Base-by-base conservation (phyloP, 2,888 invertebrate species). In the Caenorhabditis sp. region DNA sequence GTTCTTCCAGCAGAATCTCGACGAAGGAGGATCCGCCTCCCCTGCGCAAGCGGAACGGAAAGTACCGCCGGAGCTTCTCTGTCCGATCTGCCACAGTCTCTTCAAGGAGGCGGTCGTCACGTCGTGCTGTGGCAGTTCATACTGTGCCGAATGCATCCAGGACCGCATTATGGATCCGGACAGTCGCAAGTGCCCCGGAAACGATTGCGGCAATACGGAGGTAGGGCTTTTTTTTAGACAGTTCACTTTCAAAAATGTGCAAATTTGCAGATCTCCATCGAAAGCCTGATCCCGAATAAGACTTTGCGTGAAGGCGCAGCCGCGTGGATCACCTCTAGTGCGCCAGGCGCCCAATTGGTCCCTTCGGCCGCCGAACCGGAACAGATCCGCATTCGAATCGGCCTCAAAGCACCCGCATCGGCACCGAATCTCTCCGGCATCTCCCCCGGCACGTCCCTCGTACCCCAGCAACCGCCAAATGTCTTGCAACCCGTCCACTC, bases 41-140 rank as follows among this genome's bases (percentile, higher is more conserved):
- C 58, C 75, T 27, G 53, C 75, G 2, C 58, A 56, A n/a, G 15
- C 17, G 11, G 70, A 73, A 27, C 77, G 74, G 13, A 93, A 93
- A 86, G 93, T 97, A 63, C 97, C 97, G 0, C 94, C 94, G 80
- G 96, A 97, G 89, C 91, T 98, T 52, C 91, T 95, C 48, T 99
- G 99, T 90, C 93, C 93, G 68, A 92, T 99, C 68, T 99, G 99
- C 90, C 93, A 94, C 58, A 61, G 35, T 7, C 50, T 72, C 4
- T 65, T 97, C 78, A 93, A 93, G 0, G 98, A 99, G 90, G 98
- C 98, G 37, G 96, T 98, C 27, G 94, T 98, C 93, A 95, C 96
- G 89, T 95, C 96, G 0, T 99, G 98, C 90, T 99, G 99, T 90
- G 98, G 97, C 3, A 95, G 95, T 90, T 96, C 96, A 9, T 99